These are phyloP conservation scores for Drosophila pruinosa DNA, from an alignment of 1,140 invertebrate genomes.

Conservation along the genomic window DNA sequence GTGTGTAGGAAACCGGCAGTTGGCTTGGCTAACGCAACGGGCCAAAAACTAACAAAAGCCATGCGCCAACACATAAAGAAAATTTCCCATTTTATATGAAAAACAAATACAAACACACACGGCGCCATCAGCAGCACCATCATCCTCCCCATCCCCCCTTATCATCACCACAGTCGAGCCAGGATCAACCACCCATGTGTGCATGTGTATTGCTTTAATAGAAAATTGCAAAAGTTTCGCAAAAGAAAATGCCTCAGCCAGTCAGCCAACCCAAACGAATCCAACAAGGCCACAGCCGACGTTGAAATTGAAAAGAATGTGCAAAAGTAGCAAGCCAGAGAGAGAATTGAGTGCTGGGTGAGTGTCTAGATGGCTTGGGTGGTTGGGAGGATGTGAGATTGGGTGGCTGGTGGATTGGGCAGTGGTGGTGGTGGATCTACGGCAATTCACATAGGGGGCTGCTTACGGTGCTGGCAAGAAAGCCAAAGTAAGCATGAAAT, in stretches of 20 bases:
- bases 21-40: conserved; percentile 42
- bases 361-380: not conserved
- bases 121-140: conserved; percentile 22
- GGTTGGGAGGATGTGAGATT: conserved; percentile 21
- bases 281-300: conserved; percentile 14
- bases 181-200: conserved; percentile 34
- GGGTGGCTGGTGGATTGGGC: not conserved
- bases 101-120: conserved; percentile 54
- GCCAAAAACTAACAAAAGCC: conserved; percentile 72
- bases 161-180: conserved; percentile 7
- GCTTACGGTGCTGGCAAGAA: conserved; percentile 58
- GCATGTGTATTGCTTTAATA: conserved; percentile 79
- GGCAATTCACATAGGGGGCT: conserved; percentile 37
- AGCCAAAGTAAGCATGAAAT: conserved; percentile 77
- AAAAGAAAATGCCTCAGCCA: conserved; percentile 78
- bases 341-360: conserved; percentile 6
- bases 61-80: conserved; percentile 72
- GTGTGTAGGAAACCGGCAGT: conserved; percentile 9
- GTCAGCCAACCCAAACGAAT: conserved; percentile 63
- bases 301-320: conserved; percentile 78
- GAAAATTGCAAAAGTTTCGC: conserved; percentile 81
- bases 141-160: not conserved
- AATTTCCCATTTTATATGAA: conserved; percentile 76
- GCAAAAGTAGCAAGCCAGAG: conserved; percentile 71
- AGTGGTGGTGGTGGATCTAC: conserved; percentile 28